Base-by-base conservation (phyloP, 2,797 vertebrate genomes). In the Staurois parvus region DNA sequence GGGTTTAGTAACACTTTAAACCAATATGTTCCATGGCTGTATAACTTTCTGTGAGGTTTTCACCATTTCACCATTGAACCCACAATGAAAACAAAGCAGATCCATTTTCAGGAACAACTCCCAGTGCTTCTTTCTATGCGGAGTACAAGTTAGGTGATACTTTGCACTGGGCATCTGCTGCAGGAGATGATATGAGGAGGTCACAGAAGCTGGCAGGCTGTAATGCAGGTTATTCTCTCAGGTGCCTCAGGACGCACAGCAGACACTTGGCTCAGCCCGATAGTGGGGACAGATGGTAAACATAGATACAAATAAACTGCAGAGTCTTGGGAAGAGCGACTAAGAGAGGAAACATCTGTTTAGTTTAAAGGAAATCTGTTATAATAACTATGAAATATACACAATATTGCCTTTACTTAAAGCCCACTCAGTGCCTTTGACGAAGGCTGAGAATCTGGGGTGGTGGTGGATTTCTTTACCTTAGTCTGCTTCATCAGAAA, bases 291-390 rank as follows among this genome's bases (percentile, higher is more conserved):
- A 85, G 84, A 85, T 81, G 78, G 79, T 45, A 85, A 85, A 81
- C 72, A 81, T 17, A 70, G 72, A 81, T 76, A 81, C 74, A 85
- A 85, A 48, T 70, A 76, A 85, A 76, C 29, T 24, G 42, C 48
- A 62, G 32, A 72, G 72, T 76, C 79, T 70, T 70, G 34, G 64
- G 84, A 85, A 66, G 56, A 68, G 59, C 52, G 64, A 79, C 40
- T 37, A 56, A 67, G 79, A 85, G 77, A 76, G 84, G 84, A 85
- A 85, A 81, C 84, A 85, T 69, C 84, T 85, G 84, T 66, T 72
- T 70, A 64, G 26, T 32, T 69, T 75, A 74, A 56, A 85, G 84
- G 84, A 85, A 85, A 75, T 76, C 72, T 85, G 78, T 45, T 68
- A 29, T 64, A 76, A 76, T 76, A 76, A 81, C 45, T 81, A 59